Conservation (phyloP, 1,140 invertebrate genomes). For the Stenopsyche tienmushanensis region DNA sequence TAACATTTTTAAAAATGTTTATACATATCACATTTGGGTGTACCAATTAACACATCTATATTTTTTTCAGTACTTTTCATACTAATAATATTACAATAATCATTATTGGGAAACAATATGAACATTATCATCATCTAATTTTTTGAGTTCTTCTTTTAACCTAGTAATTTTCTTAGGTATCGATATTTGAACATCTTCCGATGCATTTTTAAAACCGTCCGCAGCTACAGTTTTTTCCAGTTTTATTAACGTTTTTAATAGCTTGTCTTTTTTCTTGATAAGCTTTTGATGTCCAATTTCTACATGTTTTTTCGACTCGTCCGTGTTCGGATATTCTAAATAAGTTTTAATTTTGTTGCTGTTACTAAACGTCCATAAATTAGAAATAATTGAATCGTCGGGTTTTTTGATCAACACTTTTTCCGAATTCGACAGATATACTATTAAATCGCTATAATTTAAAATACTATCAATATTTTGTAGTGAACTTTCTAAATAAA, state of each 20-base stretch:
- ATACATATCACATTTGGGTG: too few species aligned
- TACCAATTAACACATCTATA: too few species aligned
- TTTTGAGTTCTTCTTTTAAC: conserved; percentile 31
- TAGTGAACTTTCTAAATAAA: not conserved
- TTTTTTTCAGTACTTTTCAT: too few species aligned
- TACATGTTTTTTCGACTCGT: conserved; percentile 29
- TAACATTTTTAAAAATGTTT: too few species aligned
- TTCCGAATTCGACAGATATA: conserved; percentile 45
- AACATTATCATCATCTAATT: conserved; percentile 18
- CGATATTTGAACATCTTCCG: conserved; percentile 39
- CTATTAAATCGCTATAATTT: conserved; percentile 43
- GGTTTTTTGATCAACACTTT: conserved; percentile 20
- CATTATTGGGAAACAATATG: too few species aligned
- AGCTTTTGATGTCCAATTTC: conserved; percentile 44
- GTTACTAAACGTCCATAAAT: conserved; percentile 23
- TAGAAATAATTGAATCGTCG: conserved; percentile 34
- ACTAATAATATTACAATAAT: too few species aligned
- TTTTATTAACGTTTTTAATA: conserved; percentile 48
- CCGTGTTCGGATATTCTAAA: conserved; percentile 26
- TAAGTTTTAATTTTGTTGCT: conserved; percentile 41
- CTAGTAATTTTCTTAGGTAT: conserved; percentile 37
- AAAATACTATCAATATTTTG: conserved; percentile 39
- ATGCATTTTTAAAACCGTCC: conserved; percentile 44
- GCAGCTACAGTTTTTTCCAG: conserved; percentile 44
- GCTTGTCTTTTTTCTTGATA: conserved; percentile 46